These are phyloP conservation scores for Eriosoma lanigerum DNA, from an alignment of 1,140 invertebrate genomes.

Conservation along the genomic window DNA sequence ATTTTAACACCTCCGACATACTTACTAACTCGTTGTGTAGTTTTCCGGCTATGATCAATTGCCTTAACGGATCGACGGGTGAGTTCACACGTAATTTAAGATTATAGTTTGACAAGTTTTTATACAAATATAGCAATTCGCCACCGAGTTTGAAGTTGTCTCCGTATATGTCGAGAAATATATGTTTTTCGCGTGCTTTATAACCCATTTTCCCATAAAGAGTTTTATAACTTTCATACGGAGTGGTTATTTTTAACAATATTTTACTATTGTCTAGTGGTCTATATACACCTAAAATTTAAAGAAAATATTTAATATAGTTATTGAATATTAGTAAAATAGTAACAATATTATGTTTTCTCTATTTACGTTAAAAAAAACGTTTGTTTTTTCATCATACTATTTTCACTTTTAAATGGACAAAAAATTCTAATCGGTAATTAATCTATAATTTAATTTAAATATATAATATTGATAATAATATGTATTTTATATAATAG, in stretches of 20 bases:
- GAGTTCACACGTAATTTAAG: constrained; percentile 71
- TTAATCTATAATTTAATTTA: too few relatives aligned
- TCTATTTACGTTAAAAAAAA: too few relatives aligned
- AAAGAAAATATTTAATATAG: too few relatives aligned
- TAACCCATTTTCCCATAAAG: constrained; percentile 70
- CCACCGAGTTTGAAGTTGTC: constrained; percentile 68
- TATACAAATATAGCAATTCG: constrained; percentile 65
- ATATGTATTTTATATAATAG: too few relatives aligned
- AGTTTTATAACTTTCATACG: constrained; percentile 66
- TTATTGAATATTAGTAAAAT: too few relatives aligned
- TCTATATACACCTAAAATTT: constrained; percentile 63
- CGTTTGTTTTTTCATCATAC: too few relatives aligned
- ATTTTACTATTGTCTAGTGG: constrained; percentile 69
- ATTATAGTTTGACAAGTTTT: constrained; percentile 68
- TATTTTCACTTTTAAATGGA: too few relatives aligned
- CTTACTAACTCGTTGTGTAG: constrained; percentile 64
- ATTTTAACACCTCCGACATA: too few relatives aligned
- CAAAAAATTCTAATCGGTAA: too few relatives aligned
- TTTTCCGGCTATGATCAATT: constrained; percentile 66
- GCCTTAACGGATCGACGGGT: constrained; percentile 69
- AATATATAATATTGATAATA: too few relatives aligned
- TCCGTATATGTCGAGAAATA: constrained; percentile 70
- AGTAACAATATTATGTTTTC: too few relatives aligned
- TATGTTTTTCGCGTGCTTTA: constrained; percentile 68
- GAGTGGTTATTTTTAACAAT: constrained; percentile 71